Base-by-base conservation (phyloP, 2,888 invertebrate species). In the Empis livida region DNA sequence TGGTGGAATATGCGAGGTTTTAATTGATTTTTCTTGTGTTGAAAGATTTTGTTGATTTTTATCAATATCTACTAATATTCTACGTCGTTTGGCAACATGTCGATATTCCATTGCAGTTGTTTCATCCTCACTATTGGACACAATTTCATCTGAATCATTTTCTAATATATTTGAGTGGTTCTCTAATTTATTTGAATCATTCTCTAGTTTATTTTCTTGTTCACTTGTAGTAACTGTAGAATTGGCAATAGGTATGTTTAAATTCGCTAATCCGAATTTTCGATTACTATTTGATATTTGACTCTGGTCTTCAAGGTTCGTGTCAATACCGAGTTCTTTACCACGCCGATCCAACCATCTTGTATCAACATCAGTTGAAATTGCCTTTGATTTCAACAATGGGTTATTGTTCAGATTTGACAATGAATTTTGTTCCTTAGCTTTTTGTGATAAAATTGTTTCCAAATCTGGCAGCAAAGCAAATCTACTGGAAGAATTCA, bases 101-200 rank as follows among this genome's bases (percentile, higher is more conserved):
- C 78, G 72, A 56, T 75, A 68, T 52, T 74, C 73, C 20, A 57
- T 53, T 6, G 53, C 49, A n/a, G 57, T 55, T 4, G 50, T 49
- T 58, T 82, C 82, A 37, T 79, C 78, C 54, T 80, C 84, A 67
- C 83, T 84, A 55, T 81, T 80, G 13, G 67, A 76, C 45, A 82
- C 72, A 50, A 79, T 71, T 62, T 87, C 87, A 56, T 86, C 83
- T 59, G 78, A 79, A 56, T 83, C 80, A 53, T 70, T 70, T 23
- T 55, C 51, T 5, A 23, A n/a, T n/a, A n/a, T n/a, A n/a, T n/a
- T n/a, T n/a, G n/a, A n/a, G n/a, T n/a, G n/a, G n/a, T n/a, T n/a
- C 45, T 82, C 72, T 49, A 79, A 71, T 62, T 87, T 87, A 56
- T 86, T 83, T 59, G 78, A 79, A 56, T 83, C 80, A 53, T 70